These are phyloP conservation scores for Sarcophaga peregrina DNA, from an alignment of 1,140 invertebrate genomes.

Conservation along the genomic window DNA sequence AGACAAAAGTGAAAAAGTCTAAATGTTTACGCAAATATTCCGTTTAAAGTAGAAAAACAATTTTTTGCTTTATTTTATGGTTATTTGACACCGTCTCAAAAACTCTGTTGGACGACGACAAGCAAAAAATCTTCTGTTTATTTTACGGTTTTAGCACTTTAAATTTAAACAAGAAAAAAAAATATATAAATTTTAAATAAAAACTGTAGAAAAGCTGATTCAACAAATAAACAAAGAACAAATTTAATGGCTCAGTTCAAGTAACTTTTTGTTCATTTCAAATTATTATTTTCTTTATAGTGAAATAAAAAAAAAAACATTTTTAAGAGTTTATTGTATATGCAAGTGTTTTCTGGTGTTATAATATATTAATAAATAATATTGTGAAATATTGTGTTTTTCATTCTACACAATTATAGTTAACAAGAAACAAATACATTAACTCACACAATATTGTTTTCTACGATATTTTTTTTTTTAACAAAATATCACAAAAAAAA, in stretches of 20 bases:
- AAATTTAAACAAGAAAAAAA: background rate
- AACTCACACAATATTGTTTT: background rate
- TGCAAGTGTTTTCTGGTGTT: conserved; percentile 9
- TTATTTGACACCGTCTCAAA: conserved; percentile 20
- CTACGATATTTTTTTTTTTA: background rate
- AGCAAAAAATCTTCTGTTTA: background rate
- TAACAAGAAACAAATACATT: conserved; percentile 1
- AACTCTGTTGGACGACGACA: background rate
- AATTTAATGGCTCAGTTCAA: conserved; percentile 22
- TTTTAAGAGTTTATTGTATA: conserved; percentile 8
- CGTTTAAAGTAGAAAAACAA: background rate
- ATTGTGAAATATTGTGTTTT: no score
- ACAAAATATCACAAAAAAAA: conserved; percentile 9
- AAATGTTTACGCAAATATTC: conserved; percentile 10
- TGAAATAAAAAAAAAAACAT: background rate
- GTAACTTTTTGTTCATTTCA: background rate
- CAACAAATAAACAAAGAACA: background rate
- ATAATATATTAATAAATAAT: background rate
- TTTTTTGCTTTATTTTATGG: background rate
- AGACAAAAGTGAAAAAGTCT: background rate
- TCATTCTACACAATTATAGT: background rate
- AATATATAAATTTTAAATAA: no score
- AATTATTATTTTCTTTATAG: background rate
- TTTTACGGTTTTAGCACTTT: conserved; percentile 18
- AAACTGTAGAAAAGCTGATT: background rate